Base-by-base conservation (phyloP, 2,113 vertebrate genomes). In the Girardinichthys multiradiatus region DNA sequence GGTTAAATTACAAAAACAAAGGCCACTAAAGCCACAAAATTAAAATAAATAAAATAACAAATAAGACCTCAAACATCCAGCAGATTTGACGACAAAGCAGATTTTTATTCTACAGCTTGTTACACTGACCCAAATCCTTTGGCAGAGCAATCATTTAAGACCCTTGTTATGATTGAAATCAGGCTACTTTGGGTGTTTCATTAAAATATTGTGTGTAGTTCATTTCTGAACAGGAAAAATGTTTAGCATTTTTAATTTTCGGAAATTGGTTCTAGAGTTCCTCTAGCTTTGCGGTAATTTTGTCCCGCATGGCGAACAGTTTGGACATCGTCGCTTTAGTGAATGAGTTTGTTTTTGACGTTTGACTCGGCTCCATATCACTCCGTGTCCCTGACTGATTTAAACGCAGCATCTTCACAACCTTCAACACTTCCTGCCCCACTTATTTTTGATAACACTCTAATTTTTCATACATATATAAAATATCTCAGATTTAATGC, bases 391-490 rank as follows among this genome's bases (percentile, higher is more conserved):
- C 51, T 24, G 33, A 72, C 70, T 64, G 69, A 79, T 37, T 64
- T 72, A 77, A 77, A 85, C 69, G 79, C 86, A 88, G 85, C 79
- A 81, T 66, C 67, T 68, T 88, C 87, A 86, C 92, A 88, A 92
- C 87, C 83, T 88, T 87, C 82, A 91, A 88, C 89, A 90, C 89
- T 90, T 86, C 86, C 79, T 90, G 89, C 85, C 87, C 81, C 68
- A 71, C 65, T 91, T 93, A 88, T 90, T 93, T 92, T 93, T 94
- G 83, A 92, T 92, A 89, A 87, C 84, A 57, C 87, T 85, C 59
- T 76, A 68, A 90, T 91, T 88, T 91, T 92, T 93, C 86, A 92
- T 79, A 83, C 70, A 83, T 82, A 80, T 77, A 85, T 87, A 88
- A 28, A 30, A 60, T n/a, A 60, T 60, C 15, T 90, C 84, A 77